These are phyloP conservation scores for Drosophila punjabiensis DNA, from an alignment of 1,140 invertebrate species.

Conservation along the genomic window DNA sequence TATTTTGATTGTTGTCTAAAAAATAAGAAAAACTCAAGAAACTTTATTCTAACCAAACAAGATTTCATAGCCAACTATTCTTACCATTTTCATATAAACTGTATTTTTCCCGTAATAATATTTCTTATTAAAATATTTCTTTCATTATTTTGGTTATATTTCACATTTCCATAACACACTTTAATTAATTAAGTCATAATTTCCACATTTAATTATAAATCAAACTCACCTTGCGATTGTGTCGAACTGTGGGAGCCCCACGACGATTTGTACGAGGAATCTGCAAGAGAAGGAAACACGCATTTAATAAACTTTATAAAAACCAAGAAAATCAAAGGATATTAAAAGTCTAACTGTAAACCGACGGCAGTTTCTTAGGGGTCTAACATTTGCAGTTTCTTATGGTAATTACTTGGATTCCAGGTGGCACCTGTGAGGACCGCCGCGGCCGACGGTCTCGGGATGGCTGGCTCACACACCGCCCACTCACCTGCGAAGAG, in stretches of 20 bases:
- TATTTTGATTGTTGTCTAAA: too few relatives aligned
- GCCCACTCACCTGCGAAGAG: conserved; percentile 89
- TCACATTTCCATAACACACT: neutral
- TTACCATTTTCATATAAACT: too few relatives aligned
- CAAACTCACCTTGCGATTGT: conserved; percentile 88
- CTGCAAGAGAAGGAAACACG: conserved; percentile 82
- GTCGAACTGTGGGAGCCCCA: conserved; percentile 89
- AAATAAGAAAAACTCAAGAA: too few relatives aligned
- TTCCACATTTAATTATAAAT: neutral
- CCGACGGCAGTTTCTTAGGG: conserved; percentile 48
- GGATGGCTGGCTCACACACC: conserved; percentile 70
- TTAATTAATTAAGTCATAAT: neutral
- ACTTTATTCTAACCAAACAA: too few relatives aligned
- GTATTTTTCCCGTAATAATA: too few relatives aligned
- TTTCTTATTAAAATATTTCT: too few relatives aligned
- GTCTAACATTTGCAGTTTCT: neutral
- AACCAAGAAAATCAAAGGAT: neutral
- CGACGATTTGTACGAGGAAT: conserved; percentile 90
- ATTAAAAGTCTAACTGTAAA: neutral
- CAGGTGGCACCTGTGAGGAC: conserved; percentile 66
- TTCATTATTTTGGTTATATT: neutral
- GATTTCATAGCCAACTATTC: too few relatives aligned
- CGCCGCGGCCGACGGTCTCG: conserved; percentile 60
- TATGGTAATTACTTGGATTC: conserved; percentile 75
- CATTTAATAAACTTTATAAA: neutral